Percentiles rank a stretch among this genome's conserved stretches.
Evolutionary conservation across 2,113 vertebrate genomes (phyloP).

Genomic region (Macrotus californicus): DNA sequence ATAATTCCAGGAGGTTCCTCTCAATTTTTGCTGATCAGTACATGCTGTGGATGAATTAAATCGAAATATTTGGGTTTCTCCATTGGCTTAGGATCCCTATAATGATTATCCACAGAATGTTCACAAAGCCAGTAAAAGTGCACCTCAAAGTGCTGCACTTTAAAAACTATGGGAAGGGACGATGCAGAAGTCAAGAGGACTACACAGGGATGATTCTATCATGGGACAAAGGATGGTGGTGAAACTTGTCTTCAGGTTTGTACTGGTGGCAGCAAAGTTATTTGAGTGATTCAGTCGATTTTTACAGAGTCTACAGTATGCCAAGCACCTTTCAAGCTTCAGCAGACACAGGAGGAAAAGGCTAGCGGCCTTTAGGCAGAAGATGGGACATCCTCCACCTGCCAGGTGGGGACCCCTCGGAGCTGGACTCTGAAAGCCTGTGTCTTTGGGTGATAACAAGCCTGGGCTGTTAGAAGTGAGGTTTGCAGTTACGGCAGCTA

Average conservation of each 20-base stretch:
- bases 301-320: not conserved
- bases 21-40: not conserved
- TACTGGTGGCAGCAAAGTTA: not conserved
- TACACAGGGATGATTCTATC: not conserved
- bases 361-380: not conserved
- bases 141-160: not conserved
- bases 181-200: not conserved
- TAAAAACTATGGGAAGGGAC: not conserved
- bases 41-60: not conserved
- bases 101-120: not conserved
- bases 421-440: not conserved
- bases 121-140: not conserved
- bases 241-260: not conserved
- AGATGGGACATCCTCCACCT: not conserved
- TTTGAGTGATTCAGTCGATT: not conserved
- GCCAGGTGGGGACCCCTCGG: not conserved
- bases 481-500: not conserved
- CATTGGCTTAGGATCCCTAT: not conserved
- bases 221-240: not conserved
- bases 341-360: not conserved
- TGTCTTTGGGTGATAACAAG: not conserved
- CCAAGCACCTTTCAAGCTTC: not conserved
- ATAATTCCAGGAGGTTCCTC: not conserved
- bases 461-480: not conserved
- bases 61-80: not conserved